Conservation (phyloP, 2,797 vertebrate genomes). For the Schizopygopsis malacanthus region DNA sequence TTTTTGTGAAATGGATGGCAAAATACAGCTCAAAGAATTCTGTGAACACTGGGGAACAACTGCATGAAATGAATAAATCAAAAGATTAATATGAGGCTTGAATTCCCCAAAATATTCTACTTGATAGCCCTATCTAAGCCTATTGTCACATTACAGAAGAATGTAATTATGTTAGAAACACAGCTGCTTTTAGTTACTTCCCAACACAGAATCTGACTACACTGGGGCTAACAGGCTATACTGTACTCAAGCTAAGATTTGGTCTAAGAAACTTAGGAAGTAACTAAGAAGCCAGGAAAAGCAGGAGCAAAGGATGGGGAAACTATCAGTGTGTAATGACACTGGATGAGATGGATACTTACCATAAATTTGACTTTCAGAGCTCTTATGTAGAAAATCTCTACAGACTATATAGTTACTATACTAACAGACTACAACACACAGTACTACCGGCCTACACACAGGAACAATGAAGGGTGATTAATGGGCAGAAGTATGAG, state of each 20-base stretch:
- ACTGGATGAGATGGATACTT: conserved; percentile 4
- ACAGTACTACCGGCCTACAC: neutral
- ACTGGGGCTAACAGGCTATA: neutral
- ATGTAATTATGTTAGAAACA: neutral
- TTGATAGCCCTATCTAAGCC: neutral
- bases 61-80: neutral
- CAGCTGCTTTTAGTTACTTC: neutral
- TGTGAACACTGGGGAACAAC: neutral
- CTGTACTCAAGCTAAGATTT: neutral
- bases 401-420: conserved; percentile 28
- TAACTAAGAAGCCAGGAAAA: neutral
- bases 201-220: neutral
- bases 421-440: neutral
- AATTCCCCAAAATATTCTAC: neutral
- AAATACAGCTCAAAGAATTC: neutral
- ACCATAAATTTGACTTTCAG: conserved; percentile 24
- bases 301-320: conserved; percentile 25
- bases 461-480: neutral
- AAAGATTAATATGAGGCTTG: neutral
- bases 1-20: neutral
- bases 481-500: conserved; percentile 2
- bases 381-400: conserved; percentile 18
- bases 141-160: neutral
- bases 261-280: neutral
- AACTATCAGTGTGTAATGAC: conserved; percentile 20